Evolutionary conservation across 1,140 invertebrate species (phyloP).

Genomic region (Acromyrmex charruanus): DNA sequence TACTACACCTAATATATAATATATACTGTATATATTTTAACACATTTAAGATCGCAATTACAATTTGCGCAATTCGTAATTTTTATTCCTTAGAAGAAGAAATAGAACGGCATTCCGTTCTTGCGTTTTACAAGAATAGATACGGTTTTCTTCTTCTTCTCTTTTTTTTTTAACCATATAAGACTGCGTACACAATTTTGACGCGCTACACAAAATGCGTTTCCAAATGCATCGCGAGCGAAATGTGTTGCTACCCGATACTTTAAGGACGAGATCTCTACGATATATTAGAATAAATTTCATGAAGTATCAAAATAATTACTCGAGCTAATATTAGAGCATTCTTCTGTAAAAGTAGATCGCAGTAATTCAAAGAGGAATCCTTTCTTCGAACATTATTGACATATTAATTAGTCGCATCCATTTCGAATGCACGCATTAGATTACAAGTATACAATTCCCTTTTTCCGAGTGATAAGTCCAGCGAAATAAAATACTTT

Average conservation of each 20-base stretch:
- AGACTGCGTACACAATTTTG: not conserved
- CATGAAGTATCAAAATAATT: conserved; percentile 72
- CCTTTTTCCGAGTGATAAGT: not conserved
- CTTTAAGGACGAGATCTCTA: conserved; percentile 45
- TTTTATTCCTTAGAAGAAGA: conserved; percentile 13
- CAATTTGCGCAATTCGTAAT: conserved; percentile 17
- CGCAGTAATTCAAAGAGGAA: conserved; percentile 28
- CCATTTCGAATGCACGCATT: not conserved
- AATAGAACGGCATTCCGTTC: not conserved
- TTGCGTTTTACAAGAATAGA: conserved; percentile 1
- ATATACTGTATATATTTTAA: conserved; percentile 30
- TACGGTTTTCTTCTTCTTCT: not conserved
- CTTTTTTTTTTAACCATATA: not conserved
- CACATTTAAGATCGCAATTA: conserved; percentile 37
- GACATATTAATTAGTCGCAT: conserved; percentile 11
- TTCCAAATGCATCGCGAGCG: conserved; percentile 55
- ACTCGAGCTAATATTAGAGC: conserved; percentile 34
- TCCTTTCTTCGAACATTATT: not conserved
- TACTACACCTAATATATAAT: conserved; percentile 7
- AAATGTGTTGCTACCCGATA: conserved; percentile 29
- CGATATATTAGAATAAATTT: conserved; percentile 68
- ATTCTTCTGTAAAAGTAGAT: conserved; percentile 35
- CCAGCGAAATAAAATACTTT: conserved; percentile 3
- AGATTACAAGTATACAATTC: not conserved
- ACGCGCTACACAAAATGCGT: conserved; percentile 58